Base-by-base conservation (phyloP, 2,888 invertebrate genomes). In the Hemicrepidius hirtus region DNA sequence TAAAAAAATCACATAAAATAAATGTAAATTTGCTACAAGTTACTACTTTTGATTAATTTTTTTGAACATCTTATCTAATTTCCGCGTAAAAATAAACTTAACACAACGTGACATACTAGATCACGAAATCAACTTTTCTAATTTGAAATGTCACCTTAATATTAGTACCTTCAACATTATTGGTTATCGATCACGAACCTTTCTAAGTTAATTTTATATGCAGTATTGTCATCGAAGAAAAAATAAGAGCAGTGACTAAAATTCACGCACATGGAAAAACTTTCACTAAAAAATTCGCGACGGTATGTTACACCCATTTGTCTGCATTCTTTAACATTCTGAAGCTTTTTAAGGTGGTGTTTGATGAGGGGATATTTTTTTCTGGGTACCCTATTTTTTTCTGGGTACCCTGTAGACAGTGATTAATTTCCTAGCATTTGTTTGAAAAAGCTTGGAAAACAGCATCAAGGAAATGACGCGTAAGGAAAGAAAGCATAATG, bases 401-500 rank as follows among this genome's bases (percentile, higher is more conserved):
- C 32, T 32, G 4, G 32, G 32, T 9, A 9, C 32, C 5, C 32
- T 6, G 5, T 6, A 44, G 44, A 44, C 16, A 44, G 16, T 44
- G 44, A 44, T 44, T 44, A 44, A 44, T 44, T 44, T 44, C 44
- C 18, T 44, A 7, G 16, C 6, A 44, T 44, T 32, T 32, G 32
- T 32, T 9, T 32, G 32, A 9, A 6, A 32, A 5, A 32, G 9
- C 32, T 32, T 1, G 32, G 4, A 32, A 32, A 32, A 24, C 5
- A 5, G 24, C 24, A 24, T 5, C 24, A 24, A 24, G 32, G 32
- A 32, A 9, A 32, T 32, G 32, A 32, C 7, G 32, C 9, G 9
- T 9, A 1, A 32, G 32, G 5, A 24, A 24, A 24, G 32, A 5
- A 32, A 9, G 5, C 1, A 32, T 9, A 32, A 9, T 9, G 5